A percentile compares a stretch with the other conserved stretches of the same genome.
phyloP scores from a whole-genome alignment of 2,888 invertebrate species.

The Sphinx pinastri region DNA sequence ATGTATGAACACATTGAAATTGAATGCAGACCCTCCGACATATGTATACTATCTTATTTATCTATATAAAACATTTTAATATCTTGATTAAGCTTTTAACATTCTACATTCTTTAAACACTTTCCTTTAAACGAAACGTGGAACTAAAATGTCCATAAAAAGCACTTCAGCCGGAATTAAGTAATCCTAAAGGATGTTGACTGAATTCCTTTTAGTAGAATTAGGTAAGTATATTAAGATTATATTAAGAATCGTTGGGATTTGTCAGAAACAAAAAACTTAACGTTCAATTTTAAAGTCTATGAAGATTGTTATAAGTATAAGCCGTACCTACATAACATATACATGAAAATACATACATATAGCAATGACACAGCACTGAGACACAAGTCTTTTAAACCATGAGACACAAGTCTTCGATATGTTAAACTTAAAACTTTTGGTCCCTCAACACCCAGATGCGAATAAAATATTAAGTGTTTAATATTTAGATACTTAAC shows the following conservation, averaged over 20 bases:
- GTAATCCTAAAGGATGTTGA: not conserved
- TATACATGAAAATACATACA: no score
- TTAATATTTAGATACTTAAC: no score
- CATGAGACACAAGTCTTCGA: no score
- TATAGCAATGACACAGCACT: no score
- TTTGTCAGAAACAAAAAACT: not conserved
- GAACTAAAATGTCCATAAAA: constrained; percentile 4
- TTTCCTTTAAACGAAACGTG: not conserved
- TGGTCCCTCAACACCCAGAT: not conserved
- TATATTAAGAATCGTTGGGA: not conserved
- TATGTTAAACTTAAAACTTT: no score
- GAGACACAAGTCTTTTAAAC: no score
- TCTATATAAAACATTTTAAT: not conserved
- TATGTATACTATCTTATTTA: not conserved
- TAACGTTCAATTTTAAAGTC: no score
- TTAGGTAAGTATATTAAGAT: not conserved
- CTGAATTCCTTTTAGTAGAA: constrained; percentile 1
- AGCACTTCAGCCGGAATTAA: not conserved
- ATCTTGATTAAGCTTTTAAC: not conserved
- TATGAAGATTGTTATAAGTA: no score
- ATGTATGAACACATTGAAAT: no score
- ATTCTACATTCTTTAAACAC: not conserved
- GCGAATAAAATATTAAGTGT: not conserved
- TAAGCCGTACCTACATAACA: no score
- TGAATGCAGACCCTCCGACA: no score